Base-by-base conservation (phyloP, 2,888 invertebrate species). In the Mimumesa dahlbomi region DNA sequence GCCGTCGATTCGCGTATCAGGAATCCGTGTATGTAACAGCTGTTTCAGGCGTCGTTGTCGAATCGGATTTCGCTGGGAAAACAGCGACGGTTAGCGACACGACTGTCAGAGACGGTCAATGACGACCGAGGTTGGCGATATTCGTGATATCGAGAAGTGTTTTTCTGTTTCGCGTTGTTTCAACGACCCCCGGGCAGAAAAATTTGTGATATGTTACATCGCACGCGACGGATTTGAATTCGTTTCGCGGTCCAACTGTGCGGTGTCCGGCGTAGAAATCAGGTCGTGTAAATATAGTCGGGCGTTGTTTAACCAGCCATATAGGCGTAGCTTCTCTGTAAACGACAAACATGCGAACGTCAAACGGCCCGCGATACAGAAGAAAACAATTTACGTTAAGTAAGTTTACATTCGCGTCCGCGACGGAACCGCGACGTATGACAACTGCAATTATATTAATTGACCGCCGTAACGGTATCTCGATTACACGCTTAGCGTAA, bases 261-360 rank as follows among this genome's bases (percentile, higher is more conserved):
- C 59, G 36, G 25, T 14, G 18, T 36, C 13, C 16, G 57, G 45
- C n/a, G n/a, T 52, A 65, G 50, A 58, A 77, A 76, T 73, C 69
- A 43, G 67, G 67, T 70, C 67, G 67, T 59, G 57, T 46, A 70
- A 62, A 76, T 76, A 65, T 67, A 64, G 59, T 57, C 29, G 67
- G 54, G 40, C 48, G 58, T 59, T 62, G 67, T 71, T 76, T 73
- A 73, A 65, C 73, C 63, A 65, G 56, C n/a, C n/a, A n/a, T n/a
- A n/a, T n/a, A n/a, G n/a, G n/a, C 31, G 42, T 4, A 2, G 34
- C n/a, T 4, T 34, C 34, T 34, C 7, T 7, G n/a, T 46, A 29
- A 46, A 46, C 25, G 46, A 29, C 46, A 29, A 25, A 13, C 16
- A 6, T 46, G 14, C 46, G 29, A 22, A 13, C 46, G 25, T 46